Evolutionary conservation across 2,888 invertebrate species (phyloP), one percentile per base, ranked within the genome.

Genomic region (Lapara coniferarum): DNA sequence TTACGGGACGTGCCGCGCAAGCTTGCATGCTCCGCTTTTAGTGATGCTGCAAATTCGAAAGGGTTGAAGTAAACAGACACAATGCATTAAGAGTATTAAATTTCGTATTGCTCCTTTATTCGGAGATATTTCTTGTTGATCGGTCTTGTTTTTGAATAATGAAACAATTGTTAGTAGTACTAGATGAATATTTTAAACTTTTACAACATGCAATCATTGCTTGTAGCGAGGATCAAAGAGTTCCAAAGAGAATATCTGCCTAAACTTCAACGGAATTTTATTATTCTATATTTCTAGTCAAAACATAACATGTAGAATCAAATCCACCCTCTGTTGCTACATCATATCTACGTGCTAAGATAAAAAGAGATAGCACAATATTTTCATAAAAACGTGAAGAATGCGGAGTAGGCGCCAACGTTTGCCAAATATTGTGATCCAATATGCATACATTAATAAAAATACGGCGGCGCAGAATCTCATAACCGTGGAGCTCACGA

Each of bases 391-490:
- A 19, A 49, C 12, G 19, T 19, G 49, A 63, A 7, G 19, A 19
- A 46, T 19, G 19, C 46, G 12, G 63, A 63, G n/a, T 63, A 46
- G 59, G n/a, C 49, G 49, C 63, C 59, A 63, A 63, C 49, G 46
- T 63, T 63, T 63, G 63, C 63, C 63, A 49, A 63, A 63, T 49
- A 63, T 63, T 63, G 63, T 63, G 63, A 63, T 63, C 63, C 63
- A 63, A 63, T 63, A 63, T 63, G 63, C 46, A 63, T 63, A 63
- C 63, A 63, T 63, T 63, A 63, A 46, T 49, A 19, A 63, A 59
- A 49, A 63, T 63, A 63, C 46, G 63, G 19, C 49, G 63, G 63
- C 19, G 63, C 49, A 49, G 63, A 63, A 63, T 63, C 63, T 63
- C 63, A 63, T 63, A 63, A 63, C 63, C 8, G 63, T 19, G 13